Evolutionary conservation across 1,140 invertebrate species (phyloP), one percentile per base, ranked within the genome.

Genomic region (Leptopilina boulardi): DNA sequence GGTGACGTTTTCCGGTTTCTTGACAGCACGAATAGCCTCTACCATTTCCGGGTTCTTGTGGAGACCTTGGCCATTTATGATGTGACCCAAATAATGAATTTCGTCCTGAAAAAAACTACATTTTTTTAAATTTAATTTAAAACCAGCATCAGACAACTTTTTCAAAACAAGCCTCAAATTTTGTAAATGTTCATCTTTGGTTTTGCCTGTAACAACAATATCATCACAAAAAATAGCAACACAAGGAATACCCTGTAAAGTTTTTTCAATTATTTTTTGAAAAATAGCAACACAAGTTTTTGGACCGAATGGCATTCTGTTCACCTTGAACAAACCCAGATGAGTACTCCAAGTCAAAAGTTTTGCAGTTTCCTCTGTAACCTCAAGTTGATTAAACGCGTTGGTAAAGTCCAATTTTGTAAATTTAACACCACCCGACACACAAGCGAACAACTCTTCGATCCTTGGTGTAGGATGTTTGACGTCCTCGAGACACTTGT

Each of bases 31-130:
- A 13, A 91, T 84, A 18, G 82, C 84, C 47, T 78, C 44, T 0
- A 90, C 78, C 80, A 91, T 91, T 5, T 84, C 82, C 66, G 84
- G 85, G 47, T 90, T 87, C 38, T 86, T 80, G 47, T 85, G 85
- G 1, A 92, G 72, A 3, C 89, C 88, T 59, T 86, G 73, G 15
- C 73, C 26, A 19, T 83, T 77, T 38, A 91, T 79, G 9, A 86
- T 74, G 73, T 91, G 84, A 6, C 90, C 91, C 56, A 91, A 82
- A 79, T 87, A 91, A 47, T 83, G 76, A 15, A 90, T 71, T 73
- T 84, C 82, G 11, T 59, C 51, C 76, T 75, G 30, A 71, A 79
- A 84, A 74, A 86, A 84, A 70, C 76, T 79, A 77, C 84, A 85
- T 75, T 88, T 85, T 3, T 59, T n/a, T 23, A 59, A 59, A 21